Conservation (phyloP, 2,113 vertebrate genomes). For the Mus musculus region DNA sequence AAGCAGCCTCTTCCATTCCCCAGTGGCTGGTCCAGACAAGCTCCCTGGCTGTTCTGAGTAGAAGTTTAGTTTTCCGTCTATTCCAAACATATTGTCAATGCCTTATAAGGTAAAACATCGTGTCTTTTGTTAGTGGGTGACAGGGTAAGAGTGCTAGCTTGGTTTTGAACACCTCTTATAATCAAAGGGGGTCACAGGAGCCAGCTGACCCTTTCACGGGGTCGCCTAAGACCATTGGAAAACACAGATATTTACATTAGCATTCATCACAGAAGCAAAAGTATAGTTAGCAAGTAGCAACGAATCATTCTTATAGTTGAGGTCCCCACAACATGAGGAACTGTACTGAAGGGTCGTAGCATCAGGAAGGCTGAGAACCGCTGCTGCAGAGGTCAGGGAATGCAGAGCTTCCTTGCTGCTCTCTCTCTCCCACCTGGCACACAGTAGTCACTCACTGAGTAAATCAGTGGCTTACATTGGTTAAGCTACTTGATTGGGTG, state of each 20-base stretch:
- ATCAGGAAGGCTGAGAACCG: not conserved
- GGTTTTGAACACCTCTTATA: not conserved
- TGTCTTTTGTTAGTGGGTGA: not conserved
- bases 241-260: not conserved
- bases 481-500: constrained; percentile 9
- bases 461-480: not conserved
- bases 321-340: not conserved
- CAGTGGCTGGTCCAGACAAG: not conserved
- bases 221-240: no score
- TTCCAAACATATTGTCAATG: not conserved
- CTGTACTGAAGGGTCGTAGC: not conserved
- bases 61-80: constrained; percentile 16
- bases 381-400: not conserved
- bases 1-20: not conserved
- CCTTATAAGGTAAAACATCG: not conserved
- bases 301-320: not conserved
- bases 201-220: not conserved
- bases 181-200: not conserved
- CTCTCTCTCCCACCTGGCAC: not conserved
- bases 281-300: not conserved
- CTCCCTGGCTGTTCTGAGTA: not conserved
- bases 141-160: not conserved
- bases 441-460: not conserved
- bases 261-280: not conserved
- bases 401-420: constrained; percentile 2